Evolutionary conservation across 2,113 vertebrate genomes (phyloP).

Genomic region (Crotalus horridus): DNA sequence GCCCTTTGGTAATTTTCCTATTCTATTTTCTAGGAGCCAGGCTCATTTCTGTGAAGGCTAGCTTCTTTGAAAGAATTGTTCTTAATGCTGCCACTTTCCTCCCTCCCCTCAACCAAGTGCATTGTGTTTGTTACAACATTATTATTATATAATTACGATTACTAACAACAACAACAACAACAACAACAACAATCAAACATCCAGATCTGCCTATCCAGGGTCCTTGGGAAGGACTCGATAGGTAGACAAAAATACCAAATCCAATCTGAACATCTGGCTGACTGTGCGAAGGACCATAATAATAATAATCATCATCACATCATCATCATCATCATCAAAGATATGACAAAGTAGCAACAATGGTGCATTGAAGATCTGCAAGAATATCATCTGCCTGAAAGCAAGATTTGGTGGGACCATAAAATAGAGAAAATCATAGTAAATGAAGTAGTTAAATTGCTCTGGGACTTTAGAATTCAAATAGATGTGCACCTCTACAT

Average conservation of each 20-base stretch:
- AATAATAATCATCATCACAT: too few species aligned
- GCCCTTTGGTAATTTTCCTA: constrained; percentile 10
- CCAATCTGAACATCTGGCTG: not conserved
- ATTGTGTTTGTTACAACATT: not conserved
- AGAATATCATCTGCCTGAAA: not conserved
- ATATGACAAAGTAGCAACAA: not conserved
- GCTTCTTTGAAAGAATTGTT: constrained; percentile 3
- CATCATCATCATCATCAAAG: too few species aligned
- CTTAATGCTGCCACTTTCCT: constrained; percentile 2
- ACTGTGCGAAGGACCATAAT: too few species aligned
- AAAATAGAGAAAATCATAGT: not conserved
- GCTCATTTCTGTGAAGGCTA: not conserved
- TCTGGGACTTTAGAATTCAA: not conserved
- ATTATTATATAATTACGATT: not conserved
- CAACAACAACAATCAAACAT: not conserved
- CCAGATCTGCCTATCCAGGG: not conserved
- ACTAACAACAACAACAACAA: not conserved
- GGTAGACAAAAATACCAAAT: not conserved
- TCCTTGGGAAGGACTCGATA: not conserved
- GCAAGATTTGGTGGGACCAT: not conserved
- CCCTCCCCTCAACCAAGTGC: not conserved
- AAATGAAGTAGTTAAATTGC: not conserved
- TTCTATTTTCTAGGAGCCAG: constrained; percentile 28
- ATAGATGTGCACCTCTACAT: not conserved
- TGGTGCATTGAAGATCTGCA: not conserved